These are phyloP conservation scores for Reticulitermes lucifugus DNA, from an alignment of 2,888 invertebrate species.

Conservation along the genomic window DNA sequence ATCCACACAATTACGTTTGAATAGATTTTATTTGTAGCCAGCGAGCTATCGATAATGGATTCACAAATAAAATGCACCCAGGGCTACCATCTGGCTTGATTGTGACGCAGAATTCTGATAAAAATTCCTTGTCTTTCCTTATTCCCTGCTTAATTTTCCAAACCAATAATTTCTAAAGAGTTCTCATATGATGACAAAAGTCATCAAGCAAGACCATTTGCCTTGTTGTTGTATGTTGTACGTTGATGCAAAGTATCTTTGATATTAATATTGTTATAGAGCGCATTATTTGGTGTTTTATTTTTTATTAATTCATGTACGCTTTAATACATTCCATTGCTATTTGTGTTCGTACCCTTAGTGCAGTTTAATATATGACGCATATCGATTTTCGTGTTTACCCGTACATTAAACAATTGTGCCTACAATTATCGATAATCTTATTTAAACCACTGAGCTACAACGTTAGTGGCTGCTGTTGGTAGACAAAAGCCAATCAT, in stretches of 20 bases:
- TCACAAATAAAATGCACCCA: not conserved
- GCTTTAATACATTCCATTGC: not conserved
- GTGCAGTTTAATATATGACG: not conserved
- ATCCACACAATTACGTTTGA: not conserved
- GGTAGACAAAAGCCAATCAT: constrained; percentile 6
- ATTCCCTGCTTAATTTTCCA: constrained; percentile 4
- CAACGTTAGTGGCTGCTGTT: not conserved
- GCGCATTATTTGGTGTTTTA: not conserved
- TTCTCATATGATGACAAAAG: not conserved
- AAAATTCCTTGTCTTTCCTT: not conserved
- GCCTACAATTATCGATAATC: not conserved
- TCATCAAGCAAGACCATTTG: not conserved
- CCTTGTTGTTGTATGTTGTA: not conserved
- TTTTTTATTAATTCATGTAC: not conserved
- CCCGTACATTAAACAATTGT: not conserved
- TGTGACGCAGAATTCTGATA: not conserved
- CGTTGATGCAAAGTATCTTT: not conserved
- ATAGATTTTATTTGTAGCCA: not conserved
- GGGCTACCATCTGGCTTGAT: not conserved
- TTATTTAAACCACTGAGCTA: constrained; percentile 12
- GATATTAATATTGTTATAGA: not conserved
- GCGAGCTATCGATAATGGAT: not conserved
- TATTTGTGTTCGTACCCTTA: not conserved
- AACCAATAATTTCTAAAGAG: not conserved
- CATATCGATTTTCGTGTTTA: constrained; percentile 14